A percentile compares a stretch with the other conserved stretches of the same genome.
Conservation (phyloP, 2,888 invertebrate genomes). For the Nowickia ferox region DNA sequence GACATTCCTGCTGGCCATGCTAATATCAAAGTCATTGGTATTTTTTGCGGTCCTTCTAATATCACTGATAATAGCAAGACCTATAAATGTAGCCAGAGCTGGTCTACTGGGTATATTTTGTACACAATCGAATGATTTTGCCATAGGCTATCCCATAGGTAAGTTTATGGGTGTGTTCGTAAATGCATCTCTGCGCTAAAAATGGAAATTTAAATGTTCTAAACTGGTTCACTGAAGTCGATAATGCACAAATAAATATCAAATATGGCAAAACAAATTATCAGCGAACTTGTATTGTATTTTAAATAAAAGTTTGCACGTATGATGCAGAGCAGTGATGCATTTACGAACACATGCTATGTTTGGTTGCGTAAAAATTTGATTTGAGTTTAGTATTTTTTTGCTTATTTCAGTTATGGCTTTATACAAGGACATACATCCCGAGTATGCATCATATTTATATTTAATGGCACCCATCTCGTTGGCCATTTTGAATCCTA, state of each 20-base stretch:
- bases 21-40: conserved; percentile 92
- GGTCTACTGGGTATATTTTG: conserved; percentile 97
- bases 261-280: too few species aligned
- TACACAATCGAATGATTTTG: conserved; percentile 99
- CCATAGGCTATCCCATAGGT: conserved; percentile 97
- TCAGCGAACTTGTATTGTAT: too few species aligned
- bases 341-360: too few species aligned
- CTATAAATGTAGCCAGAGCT: conserved; percentile 91
- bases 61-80: conserved; percentile 91
- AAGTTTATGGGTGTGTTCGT: too few species aligned
- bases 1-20: conserved; percentile 93
- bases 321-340: too few species aligned
- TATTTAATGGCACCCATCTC: conserved; percentile 98
- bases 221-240: too few species aligned
- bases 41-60: conserved; percentile 91
- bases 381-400: background rate
- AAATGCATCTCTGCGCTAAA: too few species aligned
- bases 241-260: too few species aligned
- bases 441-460: conserved; percentile 94
- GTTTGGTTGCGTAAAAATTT: background rate
- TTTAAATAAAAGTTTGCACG: too few species aligned
- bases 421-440: conserved; percentile 92
- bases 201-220: too few species aligned
- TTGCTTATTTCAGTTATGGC: conserved; percentile 87
- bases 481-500: conserved; percentile 94